Evolutionary conservation across 1,140 invertebrate species (phyloP).

Genomic region (Drosophila biarmipes): DNA sequence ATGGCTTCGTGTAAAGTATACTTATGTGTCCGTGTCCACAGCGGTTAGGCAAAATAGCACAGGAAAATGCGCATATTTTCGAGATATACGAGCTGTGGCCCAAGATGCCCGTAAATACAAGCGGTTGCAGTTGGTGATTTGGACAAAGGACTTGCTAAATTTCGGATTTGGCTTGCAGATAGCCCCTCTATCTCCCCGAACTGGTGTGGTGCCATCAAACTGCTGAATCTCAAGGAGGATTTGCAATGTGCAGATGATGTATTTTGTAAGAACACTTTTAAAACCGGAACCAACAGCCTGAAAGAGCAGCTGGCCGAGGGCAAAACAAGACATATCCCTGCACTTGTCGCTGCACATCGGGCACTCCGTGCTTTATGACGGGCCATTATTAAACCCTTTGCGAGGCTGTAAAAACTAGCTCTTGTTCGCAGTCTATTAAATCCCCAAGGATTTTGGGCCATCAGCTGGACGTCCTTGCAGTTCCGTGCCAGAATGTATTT

Average conservation of each 20-base stretch:
- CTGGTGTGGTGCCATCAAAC: not conserved
- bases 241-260: not conserved
- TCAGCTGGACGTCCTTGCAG: not conserved
- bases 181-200: not conserved
- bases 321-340: not conserved
- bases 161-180: not conserved
- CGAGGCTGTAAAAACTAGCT: slow-evolving; percentile 8
- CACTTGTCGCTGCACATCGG: not conserved
- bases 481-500: not conserved
- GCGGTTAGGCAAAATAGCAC: not conserved
- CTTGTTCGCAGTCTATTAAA: slow-evolving; percentile 12
- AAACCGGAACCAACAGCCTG: not conserved
- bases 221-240: not conserved
- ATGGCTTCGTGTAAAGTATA: slow-evolving; percentile 20
- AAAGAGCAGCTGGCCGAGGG: not conserved
- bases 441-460: not conserved
- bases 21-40: not conserved
- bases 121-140: slow-evolving; percentile 27
- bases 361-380: not conserved
- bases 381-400: slow-evolving; percentile 5
- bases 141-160: slow-evolving; percentile 2
- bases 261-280: too few relatives aligned
- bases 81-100: slow-evolving; percentile 16
- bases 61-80: slow-evolving; percentile 29
- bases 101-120: slow-evolving; percentile 16